These are phyloP conservation scores for Sphaeridia pumilis DNA, from an alignment of 2,888 invertebrate genomes.

Conservation along the genomic window DNA sequence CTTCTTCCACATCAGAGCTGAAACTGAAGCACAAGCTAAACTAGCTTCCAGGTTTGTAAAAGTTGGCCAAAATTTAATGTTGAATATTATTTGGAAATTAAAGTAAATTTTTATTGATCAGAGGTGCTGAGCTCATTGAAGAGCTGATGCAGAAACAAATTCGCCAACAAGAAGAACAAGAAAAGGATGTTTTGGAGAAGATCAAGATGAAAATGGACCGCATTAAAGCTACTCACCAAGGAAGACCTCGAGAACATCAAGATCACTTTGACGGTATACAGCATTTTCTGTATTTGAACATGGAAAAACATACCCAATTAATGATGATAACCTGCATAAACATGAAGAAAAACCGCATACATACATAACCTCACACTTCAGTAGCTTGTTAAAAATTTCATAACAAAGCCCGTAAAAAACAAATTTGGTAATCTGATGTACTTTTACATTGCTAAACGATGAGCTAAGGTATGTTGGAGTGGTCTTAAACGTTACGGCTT, in stretches of 20 bases:
- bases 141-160: conserved; percentile 81
- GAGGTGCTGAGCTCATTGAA: conserved; percentile 92
- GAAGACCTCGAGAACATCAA: conserved; percentile 54
- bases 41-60: conserved; percentile 67
- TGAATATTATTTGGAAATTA: too few species aligned
- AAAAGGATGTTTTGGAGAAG: conserved; percentile 73
- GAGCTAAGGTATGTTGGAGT: too few species aligned
- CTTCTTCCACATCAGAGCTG: conserved; percentile 92
- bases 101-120: too few species aligned
- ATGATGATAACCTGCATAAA: too few species aligned
- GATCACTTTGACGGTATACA: conserved; percentile 68
- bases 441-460: too few species aligned
- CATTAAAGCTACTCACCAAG: conserved; percentile 80
- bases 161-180: conserved; percentile 71
- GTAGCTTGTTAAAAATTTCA: too few species aligned
- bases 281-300: neutral
- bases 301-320: neutral
- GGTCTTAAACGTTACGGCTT: too few species aligned
- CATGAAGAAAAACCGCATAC: too few species aligned
- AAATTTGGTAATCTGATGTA: too few species aligned
- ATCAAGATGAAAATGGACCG: conserved; percentile 93
- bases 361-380: neutral
- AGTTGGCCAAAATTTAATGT: neutral
- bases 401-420: too few species aligned
- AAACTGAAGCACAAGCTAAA: conserved; percentile 87